Conservation (phyloP, 2,113 vertebrate genomes). For the Trogon surrucura region DNA sequence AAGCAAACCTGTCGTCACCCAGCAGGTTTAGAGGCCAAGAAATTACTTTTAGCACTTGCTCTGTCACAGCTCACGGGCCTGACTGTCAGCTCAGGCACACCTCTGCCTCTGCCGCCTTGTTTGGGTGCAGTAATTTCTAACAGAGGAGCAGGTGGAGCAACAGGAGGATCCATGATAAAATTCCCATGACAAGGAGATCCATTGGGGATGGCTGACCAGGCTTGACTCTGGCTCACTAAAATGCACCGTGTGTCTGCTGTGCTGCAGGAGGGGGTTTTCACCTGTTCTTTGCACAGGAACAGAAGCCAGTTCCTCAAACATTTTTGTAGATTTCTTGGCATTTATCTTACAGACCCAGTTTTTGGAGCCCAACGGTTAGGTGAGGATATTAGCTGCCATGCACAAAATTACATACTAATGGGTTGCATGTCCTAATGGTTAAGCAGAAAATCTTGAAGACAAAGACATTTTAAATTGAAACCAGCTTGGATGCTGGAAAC, state of each 20-base stretch:
- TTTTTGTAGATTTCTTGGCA: background rate
- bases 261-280: background rate
- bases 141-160: background rate
- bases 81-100: background rate
- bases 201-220: no score
- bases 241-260: fast-evolving
- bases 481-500: background rate
- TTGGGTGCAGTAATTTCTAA: background rate
- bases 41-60: background rate
- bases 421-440: background rate
- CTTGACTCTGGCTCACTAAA: background rate
- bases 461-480: slow-evolving; percentile 14
- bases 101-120: background rate
- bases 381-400: background rate
- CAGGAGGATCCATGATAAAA: background rate
- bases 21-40: background rate
- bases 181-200: no score
- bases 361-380: background rate
- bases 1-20: background rate
- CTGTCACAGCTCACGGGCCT: background rate
- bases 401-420: background rate
- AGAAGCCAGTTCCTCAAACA: background rate
- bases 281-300: background rate
- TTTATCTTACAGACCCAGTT: background rate
- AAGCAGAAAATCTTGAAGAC: background rate